Percentiles rank a stretch among this genome's conserved stretches.
These are phyloP conservation scores for Hedya salicella DNA, from an alignment of 2,888 invertebrate genomes.

Conservation along the genomic window DNA sequence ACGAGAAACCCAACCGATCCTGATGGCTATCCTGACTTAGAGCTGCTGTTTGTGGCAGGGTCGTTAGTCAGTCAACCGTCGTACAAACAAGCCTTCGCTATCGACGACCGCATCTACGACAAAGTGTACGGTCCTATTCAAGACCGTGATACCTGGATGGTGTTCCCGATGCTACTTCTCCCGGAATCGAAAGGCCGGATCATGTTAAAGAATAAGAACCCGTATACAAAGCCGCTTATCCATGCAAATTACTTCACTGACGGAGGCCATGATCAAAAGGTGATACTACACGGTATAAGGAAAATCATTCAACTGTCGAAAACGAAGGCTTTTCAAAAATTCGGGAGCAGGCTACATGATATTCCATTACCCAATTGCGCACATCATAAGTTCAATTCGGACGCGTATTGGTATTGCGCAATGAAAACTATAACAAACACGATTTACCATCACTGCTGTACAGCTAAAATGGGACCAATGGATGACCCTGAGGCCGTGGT, in stretches of 20 bases:
- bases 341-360: constrained; percentile 81
- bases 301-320: constrained; percentile 72
- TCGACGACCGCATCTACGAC: constrained; percentile 73
- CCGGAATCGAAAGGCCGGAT: constrained; percentile 87
- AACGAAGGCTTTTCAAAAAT: constrained; percentile 80
- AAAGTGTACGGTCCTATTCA: constrained; percentile 73
- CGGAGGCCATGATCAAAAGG: constrained; percentile 81
- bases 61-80: constrained; percentile 73
- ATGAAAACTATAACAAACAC: constrained; percentile 79
- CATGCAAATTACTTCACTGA: constrained; percentile 87
- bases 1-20: constrained; percentile 70
- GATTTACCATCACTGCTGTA: constrained; percentile 84
- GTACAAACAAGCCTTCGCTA: constrained; percentile 64
- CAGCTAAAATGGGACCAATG: constrained; percentile 81
- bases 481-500: constrained; percentile 81
- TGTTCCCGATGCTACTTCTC: constrained; percentile 86
- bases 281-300: constrained; percentile 77
- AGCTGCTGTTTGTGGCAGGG: constrained; percentile 83
- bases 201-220: constrained; percentile 86
- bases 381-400: constrained; percentile 79
- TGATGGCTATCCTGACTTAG: constrained; percentile 85
- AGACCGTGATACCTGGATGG: constrained; percentile 77
- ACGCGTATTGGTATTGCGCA: constrained; percentile 89
- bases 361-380: constrained; percentile 84
- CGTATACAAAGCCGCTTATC: constrained; percentile 87